Base-by-base conservation (phyloP, 2,888 invertebrate genomes). In the Acleris cristana region DNA sequence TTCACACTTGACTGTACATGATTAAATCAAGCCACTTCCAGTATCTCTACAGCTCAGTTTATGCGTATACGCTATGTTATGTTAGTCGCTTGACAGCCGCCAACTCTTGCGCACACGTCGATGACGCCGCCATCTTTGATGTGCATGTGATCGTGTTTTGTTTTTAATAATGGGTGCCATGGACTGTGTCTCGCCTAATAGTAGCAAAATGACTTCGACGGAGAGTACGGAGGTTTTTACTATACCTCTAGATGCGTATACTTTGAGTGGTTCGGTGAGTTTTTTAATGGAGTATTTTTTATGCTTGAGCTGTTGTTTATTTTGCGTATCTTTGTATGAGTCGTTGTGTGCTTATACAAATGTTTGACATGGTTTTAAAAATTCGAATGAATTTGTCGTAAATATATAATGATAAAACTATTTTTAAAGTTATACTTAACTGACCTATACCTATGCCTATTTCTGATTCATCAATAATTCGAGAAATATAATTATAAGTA, bases 181-280 rank as follows among this genome's bases (percentile, higher is more conserved):
- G 55, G 87, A 89, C 73, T 91, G 89, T 84, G 87, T 88, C 2
- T 78, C 78, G 55, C 75, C 73, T 3, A 80, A 75, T 21, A 61
- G 49, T 21, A 63, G 57, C 16, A 87, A 82, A 74, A 84, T 88
- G 60, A 76, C 82, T 10, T 73, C 86, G 0, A 86, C 90, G 0
- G 87, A 86, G 2, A 92, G 91, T 69, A 88, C 86, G 0, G 90
- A 90, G 70, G 89, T 90, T 54, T 88, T 92, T 69, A 79, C 86
- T 0, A 83, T 87, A n/a, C n/a, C n/a, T n/a, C n/a, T n/a, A 10
- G 85, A 79, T 30, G 80, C 83, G 60, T 79, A 80, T 2, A 82
- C 85, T 34, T 75, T 89, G 57, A 81, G 83, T 69, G 81, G 79
- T 62, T 75, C 77, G 81, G 89, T 89, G 72, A 82, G 82, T 77